Percentiles rank a stretch among this genome's conserved stretches.
phyloP scores from a whole-genome alignment of 2,888 invertebrate genomes.

The Omphaloscelis lunosa region DNA sequence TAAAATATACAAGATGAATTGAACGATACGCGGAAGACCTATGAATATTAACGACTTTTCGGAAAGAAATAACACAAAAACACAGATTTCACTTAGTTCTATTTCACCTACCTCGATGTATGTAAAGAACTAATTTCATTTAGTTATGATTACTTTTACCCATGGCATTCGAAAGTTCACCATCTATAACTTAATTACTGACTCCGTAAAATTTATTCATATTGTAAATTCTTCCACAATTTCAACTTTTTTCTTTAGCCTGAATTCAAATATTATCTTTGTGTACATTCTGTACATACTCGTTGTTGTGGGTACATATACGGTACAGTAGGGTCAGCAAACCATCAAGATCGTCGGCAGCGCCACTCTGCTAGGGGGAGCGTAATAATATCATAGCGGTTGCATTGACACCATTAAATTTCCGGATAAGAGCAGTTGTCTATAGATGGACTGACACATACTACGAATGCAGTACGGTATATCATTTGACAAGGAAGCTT shows the following conservation, averaged over 20 bases:
- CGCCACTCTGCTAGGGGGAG: conserved; percentile 36
- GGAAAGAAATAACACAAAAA: not conserved
- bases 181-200: not conserved
- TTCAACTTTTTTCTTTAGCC: not conserved
- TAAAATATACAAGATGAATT: not conserved
- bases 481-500: not conserved
- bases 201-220: not conserved
- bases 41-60: conserved; percentile 5
- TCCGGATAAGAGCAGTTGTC: conserved; percentile 26
- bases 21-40: not conserved
- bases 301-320: not conserved
- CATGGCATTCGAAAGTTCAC: not conserved
- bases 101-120: not conserved
- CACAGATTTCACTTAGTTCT: not conserved
- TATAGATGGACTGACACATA: not conserved
- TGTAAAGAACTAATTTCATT: not conserved
- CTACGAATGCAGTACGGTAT: not conserved
- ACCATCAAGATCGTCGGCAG: conserved; percentile 12
- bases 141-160: not conserved
- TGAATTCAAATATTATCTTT: not conserved
- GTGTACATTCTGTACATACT: not conserved
- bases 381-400: conserved; percentile 12
- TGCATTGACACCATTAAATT: conserved; percentile 49
- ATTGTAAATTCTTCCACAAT: not conserved
- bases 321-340: conserved; percentile 37